phyloP scores from a whole-genome alignment of 2,113 vertebrate genomes.

The Carettochelys insculpta region DNA sequence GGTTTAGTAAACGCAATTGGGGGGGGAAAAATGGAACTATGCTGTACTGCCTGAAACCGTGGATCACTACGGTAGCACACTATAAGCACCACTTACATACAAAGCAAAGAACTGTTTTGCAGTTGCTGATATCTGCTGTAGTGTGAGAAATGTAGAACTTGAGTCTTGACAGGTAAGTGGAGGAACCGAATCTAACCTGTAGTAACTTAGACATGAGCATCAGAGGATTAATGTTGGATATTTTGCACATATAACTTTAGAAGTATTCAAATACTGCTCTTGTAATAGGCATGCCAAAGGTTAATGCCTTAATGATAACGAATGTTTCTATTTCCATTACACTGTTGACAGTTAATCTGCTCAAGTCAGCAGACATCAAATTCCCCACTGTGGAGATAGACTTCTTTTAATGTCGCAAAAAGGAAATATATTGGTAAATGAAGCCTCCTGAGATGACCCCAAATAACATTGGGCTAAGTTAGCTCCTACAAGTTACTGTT shows the following conservation, averaged over 20 bases:
- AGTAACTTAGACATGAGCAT: not conserved
- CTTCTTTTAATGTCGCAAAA: not conserved
- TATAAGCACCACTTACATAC: not conserved
- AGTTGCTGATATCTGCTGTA: not conserved
- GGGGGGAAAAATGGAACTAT: not conserved
- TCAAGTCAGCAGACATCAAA: constrained; percentile 25
- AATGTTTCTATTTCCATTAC: constrained; percentile 29
- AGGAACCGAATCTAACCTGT: not conserved
- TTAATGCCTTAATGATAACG: constrained; percentile 27
- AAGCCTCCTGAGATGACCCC: not conserved
- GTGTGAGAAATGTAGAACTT: not conserved
- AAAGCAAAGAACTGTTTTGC: not conserved
- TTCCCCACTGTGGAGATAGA: constrained; percentile 1
- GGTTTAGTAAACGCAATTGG: constrained; percentile 4
- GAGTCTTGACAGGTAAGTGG: not conserved
- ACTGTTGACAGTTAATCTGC: constrained; percentile 41
- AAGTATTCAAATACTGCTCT: not conserved
- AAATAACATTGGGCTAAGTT: not conserved
- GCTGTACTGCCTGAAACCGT: not conserved
- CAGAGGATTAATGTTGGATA: not conserved
- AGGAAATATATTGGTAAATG: not conserved
- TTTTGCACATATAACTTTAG: not conserved
- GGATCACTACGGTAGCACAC: not conserved
- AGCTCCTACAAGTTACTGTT: not conserved
- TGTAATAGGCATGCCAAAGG: constrained; percentile 45